A percentile compares a stretch with the other conserved stretches of the same genome.
phyloP scores from a whole-genome alignment of 2,113 vertebrate species.

The Elaphurus davidianus region DNA sequence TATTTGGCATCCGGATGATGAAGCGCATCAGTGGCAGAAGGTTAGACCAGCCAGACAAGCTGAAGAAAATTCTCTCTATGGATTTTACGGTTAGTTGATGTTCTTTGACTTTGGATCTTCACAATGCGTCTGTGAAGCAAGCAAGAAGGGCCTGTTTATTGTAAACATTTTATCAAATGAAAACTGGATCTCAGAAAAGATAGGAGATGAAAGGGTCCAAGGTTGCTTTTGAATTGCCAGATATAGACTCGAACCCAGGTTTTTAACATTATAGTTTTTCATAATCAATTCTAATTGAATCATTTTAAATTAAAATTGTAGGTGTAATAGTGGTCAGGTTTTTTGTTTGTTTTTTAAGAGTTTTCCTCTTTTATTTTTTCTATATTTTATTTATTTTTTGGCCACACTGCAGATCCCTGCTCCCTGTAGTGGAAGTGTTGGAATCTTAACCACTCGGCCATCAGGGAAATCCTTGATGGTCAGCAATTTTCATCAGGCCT shows the following conservation, averaged over 20 bases:
- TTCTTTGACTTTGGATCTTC: constrained; percentile 5
- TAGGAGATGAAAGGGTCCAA: background rate
- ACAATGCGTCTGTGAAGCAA: background rate
- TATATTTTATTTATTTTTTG: background rate
- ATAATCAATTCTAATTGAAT: constrained; percentile 6
- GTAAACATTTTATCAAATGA: background rate
- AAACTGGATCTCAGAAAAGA: background rate
- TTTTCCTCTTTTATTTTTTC: background rate
- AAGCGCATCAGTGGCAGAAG: background rate
- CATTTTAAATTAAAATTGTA: background rate
- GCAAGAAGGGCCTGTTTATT: background rate
- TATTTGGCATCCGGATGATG: background rate
- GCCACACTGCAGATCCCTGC: background rate
- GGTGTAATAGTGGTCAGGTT: background rate
- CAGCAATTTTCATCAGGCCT: background rate
- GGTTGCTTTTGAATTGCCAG: background rate
- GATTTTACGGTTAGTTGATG: background rate
- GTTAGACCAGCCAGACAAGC: background rate
- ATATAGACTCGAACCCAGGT: background rate
- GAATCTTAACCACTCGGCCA: background rate
- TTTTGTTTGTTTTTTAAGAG: background rate
- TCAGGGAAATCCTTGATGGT: background rate
- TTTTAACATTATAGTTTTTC: background rate
- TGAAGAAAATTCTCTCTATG: background rate
- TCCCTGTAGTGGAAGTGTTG: background rate